Conservation (phyloP, 2,797 vertebrate species). For the Diceros bicornis region DNA sequence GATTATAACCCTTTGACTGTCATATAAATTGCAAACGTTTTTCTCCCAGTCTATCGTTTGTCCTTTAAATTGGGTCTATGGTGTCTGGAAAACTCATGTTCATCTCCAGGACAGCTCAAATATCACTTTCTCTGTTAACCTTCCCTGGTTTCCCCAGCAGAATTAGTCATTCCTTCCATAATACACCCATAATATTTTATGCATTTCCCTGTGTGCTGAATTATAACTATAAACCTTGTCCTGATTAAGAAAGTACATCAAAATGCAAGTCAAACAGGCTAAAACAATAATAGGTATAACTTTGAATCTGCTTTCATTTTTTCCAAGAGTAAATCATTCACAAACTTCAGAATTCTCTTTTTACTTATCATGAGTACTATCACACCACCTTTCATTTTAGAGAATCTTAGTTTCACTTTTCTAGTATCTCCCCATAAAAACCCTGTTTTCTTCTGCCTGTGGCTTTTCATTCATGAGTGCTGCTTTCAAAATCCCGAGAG, state of each 20-base stretch:
- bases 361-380: neutral
- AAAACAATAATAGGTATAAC: neutral
- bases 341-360: constrained; percentile 5
- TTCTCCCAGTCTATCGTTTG: neutral
- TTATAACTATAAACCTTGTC: neutral
- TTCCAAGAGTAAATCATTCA: neutral
- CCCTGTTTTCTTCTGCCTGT: neutral
- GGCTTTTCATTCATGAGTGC: neutral
- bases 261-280: constrained; percentile 18
- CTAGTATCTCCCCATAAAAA: neutral
- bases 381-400: neutral
- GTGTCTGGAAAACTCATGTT: neutral
- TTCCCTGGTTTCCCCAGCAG: neutral
- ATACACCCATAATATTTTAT: neutral
- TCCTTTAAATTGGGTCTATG: neutral
- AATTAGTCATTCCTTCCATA: constrained; percentile 40
- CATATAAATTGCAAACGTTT: constrained; percentile 28
- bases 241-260: neutral
- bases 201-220: neutral
- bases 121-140: neutral
- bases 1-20: neutral
- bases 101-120: neutral
- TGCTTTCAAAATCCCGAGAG: neutral
- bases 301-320: neutral
- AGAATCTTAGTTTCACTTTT: neutral